Evolutionary conservation across 2,797 vertebrate species (phyloP).

Genomic region (Falco naumanni): DNA sequence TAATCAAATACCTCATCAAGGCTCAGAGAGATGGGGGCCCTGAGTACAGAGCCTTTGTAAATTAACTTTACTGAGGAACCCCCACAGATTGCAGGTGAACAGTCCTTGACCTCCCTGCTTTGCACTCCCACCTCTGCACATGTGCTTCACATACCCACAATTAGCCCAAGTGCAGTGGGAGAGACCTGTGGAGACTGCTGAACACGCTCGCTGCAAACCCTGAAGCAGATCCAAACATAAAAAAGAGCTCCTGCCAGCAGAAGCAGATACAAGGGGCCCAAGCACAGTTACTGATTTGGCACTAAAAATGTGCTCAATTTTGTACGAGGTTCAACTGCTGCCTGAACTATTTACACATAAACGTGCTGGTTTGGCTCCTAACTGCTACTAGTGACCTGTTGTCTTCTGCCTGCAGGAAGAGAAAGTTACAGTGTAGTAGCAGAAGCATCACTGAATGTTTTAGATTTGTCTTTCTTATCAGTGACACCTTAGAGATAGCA

Average conservation of each 20-base stretch:
- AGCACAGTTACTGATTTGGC: neutral
- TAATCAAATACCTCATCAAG: conserved; percentile 58
- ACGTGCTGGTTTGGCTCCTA: neutral
- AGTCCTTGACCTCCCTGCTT: conserved; percentile 47
- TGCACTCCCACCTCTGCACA: neutral
- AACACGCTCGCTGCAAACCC: neutral
- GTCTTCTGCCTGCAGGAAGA: neutral
- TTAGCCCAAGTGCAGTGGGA: neutral
- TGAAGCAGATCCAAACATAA: neutral
- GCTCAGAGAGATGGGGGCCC: neutral
- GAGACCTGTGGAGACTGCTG: neutral
- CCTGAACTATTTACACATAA: neutral
- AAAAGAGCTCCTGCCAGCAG: neutral
- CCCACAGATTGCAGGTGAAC: conserved; percentile 12
- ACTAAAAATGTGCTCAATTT: neutral
- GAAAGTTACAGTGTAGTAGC: neutral
- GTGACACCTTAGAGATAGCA: neutral
- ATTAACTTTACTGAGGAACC: conserved; percentile 46
- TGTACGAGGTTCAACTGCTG: neutral
- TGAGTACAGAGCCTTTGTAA: neutral
- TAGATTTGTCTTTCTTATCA: neutral
- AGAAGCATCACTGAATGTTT: neutral
- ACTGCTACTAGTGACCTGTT: neutral
- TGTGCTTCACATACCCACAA: conserved; percentile 19
- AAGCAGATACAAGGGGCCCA: neutral